Conservation (phyloP, 53 echinoderm and acorn worm genomes). For the Hippasteria phrygiana region DNA sequence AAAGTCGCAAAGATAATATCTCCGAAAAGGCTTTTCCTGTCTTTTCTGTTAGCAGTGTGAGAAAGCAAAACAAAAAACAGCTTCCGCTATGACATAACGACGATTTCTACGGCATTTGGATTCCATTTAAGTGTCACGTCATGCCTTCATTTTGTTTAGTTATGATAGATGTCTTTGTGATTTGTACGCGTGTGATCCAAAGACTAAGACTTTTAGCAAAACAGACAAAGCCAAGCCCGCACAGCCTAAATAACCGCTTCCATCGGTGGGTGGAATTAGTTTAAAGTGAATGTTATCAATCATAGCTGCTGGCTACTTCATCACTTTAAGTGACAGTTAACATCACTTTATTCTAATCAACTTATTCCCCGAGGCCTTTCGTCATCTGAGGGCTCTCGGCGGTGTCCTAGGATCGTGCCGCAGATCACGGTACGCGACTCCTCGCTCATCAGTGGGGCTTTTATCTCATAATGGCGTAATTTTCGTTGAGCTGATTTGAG, state of each 20-base stretch:
- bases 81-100: too few relatives aligned
- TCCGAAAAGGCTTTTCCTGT: too few relatives aligned
- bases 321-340: conserved; percentile 26
- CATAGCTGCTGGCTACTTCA: not conserved
- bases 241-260: not conserved
- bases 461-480: conserved; percentile 17
- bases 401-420: not conserved
- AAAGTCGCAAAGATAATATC: too few relatives aligned
- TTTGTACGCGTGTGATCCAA: too few relatives aligned
- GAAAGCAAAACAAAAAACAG: too few relatives aligned
- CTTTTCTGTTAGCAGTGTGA: too few relatives aligned
- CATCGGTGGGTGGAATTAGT: not conserved
- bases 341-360: not conserved
- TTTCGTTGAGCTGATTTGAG: not conserved
- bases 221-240: not conserved
- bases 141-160: too few relatives aligned
- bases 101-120: too few relatives aligned
- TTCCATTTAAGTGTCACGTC: too few relatives aligned
- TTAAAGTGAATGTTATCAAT: conserved; percentile 3
- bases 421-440: not conserved
- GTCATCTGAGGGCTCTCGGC: not conserved
- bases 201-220: not conserved
- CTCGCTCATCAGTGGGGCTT: not conserved
- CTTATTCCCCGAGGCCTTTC: not conserved
- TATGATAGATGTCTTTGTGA: too few relatives aligned